Evolutionary conservation across 2,797 vertebrate species (phyloP), one percentile per base, ranked within the genome.

Genomic region (Chelon labrosus): DNA sequence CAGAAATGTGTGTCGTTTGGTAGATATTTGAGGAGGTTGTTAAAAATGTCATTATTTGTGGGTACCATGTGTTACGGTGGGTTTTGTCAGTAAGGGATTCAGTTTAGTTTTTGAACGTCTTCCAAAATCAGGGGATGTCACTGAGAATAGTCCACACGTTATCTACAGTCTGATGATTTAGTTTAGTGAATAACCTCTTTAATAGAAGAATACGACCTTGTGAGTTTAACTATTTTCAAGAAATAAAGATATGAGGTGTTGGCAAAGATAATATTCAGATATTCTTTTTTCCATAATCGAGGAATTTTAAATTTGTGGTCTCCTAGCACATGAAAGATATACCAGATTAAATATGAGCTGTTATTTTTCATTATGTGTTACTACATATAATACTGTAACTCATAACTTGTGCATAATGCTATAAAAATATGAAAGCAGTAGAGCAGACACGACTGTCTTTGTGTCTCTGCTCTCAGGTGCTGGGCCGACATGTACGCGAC

Each of bases 401-500:
- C 10, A 39, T 38, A 3, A 7, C 7, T 38, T 10, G 7, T 31
- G 31, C 31, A 31, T 5, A 3, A 31, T 31, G 7, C 31, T 31
- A 46, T 7, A 17, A 46, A 44, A 17, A 46, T n/a, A 17, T 9
- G 1, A 49, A 49, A 10, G 1, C 4, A 49, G 10, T 11, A 53
- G 25, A 31, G 25, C 27, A 22, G 8, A 65, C 4, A 3, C 37
- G 6, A 44, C 10, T 50, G 19, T 12, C 17, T 19, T 19, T 39
- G 13, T 42, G 10, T 47, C 17, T 77, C 17, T 56, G 25, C 16
- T 46, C n/a, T 1, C 63, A 95, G 93, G 94, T 95, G 54, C 70
- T 95, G 59, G 94, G 93, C 3, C 86, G 93, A 16, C 94, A 95
- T n/a, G 93, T 95, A 10, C 89, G 88, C 38, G 92, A 95, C 88